A percentile compares a stretch with the other conserved stretches of the same genome.
phyloP scores from a whole-genome alignment of 1,140 invertebrate species.

The Aleiodes sp. region DNA sequence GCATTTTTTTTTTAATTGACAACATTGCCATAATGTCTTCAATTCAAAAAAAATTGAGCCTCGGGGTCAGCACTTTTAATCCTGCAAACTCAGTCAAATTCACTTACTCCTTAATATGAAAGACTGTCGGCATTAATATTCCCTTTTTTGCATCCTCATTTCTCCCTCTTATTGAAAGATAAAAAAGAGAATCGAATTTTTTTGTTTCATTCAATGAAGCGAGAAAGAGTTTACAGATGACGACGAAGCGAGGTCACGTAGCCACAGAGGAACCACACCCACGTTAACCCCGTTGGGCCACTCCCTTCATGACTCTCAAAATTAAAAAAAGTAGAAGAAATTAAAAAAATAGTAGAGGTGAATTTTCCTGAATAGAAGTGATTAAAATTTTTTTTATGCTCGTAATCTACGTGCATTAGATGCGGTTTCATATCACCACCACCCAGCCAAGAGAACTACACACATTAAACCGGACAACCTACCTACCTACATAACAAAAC shows the following conservation, averaged over 20 bases:
- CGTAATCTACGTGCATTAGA: too few relatives aligned
- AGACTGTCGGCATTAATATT: not conserved
- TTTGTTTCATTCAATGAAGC: constrained; percentile 45
- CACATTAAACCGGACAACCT: constrained; percentile 39
- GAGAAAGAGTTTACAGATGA: constrained; percentile 25
- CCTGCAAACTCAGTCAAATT: not conserved
- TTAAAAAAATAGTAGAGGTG: not conserved
- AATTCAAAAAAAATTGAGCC: too few relatives aligned
- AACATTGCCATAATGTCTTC: too few relatives aligned
- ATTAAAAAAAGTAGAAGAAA: not conserved
- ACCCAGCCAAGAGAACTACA: too few relatives aligned
- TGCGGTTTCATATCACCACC: not conserved
- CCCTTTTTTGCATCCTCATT: not conserved
- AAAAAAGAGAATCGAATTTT: not conserved
- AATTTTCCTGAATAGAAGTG: too few relatives aligned
- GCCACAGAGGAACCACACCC: constrained; percentile 49
- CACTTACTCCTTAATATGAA: not conserved
- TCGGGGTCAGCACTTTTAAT: constrained; percentile 26
- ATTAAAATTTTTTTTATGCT: too few relatives aligned
- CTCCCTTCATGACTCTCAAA: constrained; percentile 30
- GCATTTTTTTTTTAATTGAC: too few relatives aligned
- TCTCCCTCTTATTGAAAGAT: not conserved
- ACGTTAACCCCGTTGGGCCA: constrained; percentile 36
- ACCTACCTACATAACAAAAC: constrained; percentile 49
- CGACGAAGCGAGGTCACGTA: constrained; percentile 49